phyloP scores from a whole-genome alignment of 2,888 invertebrate genomes.

The Laspeyria flexula region DNA sequence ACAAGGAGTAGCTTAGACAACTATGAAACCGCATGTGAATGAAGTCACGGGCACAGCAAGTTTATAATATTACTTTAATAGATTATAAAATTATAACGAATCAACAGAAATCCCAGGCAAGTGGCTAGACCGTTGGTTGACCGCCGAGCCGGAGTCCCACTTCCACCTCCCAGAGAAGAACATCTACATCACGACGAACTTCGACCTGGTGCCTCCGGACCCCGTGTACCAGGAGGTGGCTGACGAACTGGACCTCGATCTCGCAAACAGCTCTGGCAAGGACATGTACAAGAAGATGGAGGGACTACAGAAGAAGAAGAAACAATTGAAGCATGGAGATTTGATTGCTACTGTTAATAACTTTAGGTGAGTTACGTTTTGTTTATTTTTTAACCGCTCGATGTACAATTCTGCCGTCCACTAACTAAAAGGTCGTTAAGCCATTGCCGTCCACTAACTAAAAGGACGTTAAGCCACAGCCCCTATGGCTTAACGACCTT shows the following conservation, averaged over 20 bases:
- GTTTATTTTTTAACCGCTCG: too few relatives aligned
- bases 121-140: constrained; percentile 88
- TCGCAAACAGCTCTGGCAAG: constrained; percentile 57
- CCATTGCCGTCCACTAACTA: too few relatives aligned
- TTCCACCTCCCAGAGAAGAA: constrained; percentile 91
- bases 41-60: too few relatives aligned
- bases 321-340: constrained; percentile 60
- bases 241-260: constrained; percentile 57
- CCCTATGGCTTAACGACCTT: too few relatives aligned
- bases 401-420: too few relatives aligned
- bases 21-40: too few relatives aligned
- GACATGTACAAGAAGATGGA: constrained; percentile 67
- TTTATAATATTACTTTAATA: too few relatives aligned
- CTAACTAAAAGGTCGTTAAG: too few relatives aligned
- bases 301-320: constrained; percentile 29
- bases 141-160: constrained; percentile 81
- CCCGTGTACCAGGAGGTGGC: constrained; percentile 64
- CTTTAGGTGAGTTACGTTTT: constrained; percentile 61
- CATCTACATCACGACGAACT: constrained; percentile 90
- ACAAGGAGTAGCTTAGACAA: too few relatives aligned
- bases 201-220: constrained; percentile 84
- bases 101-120: constrained; percentile 85
- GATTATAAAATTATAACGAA: not conserved
- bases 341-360: constrained; percentile 74
- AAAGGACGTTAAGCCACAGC: too few relatives aligned